phyloP scores from a whole-genome alignment of 35 echinoderm and acorn worm genomes.

The Lytechinus variegatus region DNA sequence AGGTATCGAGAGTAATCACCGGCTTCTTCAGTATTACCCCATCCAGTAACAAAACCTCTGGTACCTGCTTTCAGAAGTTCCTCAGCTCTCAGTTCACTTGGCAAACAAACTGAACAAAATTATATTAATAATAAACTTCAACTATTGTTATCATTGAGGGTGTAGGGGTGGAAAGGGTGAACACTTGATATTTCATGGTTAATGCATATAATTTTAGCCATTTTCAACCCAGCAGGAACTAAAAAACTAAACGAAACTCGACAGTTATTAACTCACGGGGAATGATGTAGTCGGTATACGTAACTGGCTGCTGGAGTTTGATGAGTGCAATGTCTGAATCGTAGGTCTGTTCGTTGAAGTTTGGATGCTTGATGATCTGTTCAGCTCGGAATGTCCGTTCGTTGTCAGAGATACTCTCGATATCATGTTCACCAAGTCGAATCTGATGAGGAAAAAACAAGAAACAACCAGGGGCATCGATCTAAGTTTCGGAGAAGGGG shows the following conservation, averaged over 20 bases:
- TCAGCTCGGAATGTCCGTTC: slow-evolving; percentile 57
- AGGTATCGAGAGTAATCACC: slow-evolving; percentile 54
- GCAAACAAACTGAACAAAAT: slow-evolving; percentile 75
- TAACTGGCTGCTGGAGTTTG: slow-evolving; percentile 77
- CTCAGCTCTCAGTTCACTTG: slow-evolving; percentile 73
- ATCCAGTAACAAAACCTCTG: slow-evolving; percentile 78
- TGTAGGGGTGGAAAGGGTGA: no score
- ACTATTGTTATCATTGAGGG: no score
- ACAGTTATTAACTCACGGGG: slow-evolving; percentile 70
- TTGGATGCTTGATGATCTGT: slow-evolving; percentile 68
- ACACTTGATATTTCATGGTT: no score
- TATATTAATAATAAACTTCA: background rate
- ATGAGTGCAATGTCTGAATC: slow-evolving; percentile 88
- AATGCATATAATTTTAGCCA: no score
- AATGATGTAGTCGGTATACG: slow-evolving; percentile 87
- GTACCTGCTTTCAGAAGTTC: slow-evolving; percentile 53
- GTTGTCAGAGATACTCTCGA: background rate
- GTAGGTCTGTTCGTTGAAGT: slow-evolving; percentile 71
- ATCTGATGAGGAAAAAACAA: background rate
- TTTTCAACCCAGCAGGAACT: no score
- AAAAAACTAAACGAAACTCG: no score
- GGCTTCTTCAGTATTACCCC: slow-evolving; percentile 71
- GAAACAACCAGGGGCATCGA: no score
- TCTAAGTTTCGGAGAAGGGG: no score
- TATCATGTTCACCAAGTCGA: slow-evolving; percentile 68